These are phyloP conservation scores for Drosophila recens DNA, from an alignment of 2,888 invertebrate species.

Conservation along the genomic window DNA sequence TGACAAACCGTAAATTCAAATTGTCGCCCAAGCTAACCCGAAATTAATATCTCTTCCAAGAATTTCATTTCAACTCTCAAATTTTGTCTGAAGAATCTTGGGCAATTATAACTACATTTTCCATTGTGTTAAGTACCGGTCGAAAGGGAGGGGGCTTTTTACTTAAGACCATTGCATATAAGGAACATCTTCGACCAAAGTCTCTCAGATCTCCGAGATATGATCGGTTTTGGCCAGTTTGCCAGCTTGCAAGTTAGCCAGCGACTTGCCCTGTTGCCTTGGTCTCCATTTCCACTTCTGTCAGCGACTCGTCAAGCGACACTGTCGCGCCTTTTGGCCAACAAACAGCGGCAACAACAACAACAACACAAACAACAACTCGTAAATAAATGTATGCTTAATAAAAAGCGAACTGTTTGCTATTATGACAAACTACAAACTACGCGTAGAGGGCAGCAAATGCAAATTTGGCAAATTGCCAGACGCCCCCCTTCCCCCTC, in stretches of 20 bases:
- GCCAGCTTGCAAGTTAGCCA: slow-evolving; percentile 5
- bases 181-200: not conserved
- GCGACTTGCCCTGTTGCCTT: slow-evolving; percentile 31
- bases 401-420: slow-evolving; percentile 46
- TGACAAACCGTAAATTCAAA: no score
- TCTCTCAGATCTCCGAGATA: slow-evolving; percentile 1
- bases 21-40: no score
- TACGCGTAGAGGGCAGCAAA: slow-evolving; percentile 43
- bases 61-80: not conserved
- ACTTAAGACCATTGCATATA: not conserved
- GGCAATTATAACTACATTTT: not conserved
- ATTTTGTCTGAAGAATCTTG: not conserved
- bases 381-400: slow-evolving; percentile 72
- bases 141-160: not conserved
- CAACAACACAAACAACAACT: slow-evolving; percentile 34
- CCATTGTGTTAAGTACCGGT: not conserved
- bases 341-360: slow-evolving; percentile 8
- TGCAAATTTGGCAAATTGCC: slow-evolving; percentile 63
- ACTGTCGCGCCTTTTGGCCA: slow-evolving; percentile 50
- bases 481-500: slow-evolving; percentile 13
- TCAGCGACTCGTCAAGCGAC: slow-evolving; percentile 70
- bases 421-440: slow-evolving; percentile 48
- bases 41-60: not conserved
- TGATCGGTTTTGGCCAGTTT: slow-evolving; percentile 18
- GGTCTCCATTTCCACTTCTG: slow-evolving; percentile 63